Conservation (phyloP, 2,797 vertebrate genomes). For the Anguilla anguilla region DNA sequence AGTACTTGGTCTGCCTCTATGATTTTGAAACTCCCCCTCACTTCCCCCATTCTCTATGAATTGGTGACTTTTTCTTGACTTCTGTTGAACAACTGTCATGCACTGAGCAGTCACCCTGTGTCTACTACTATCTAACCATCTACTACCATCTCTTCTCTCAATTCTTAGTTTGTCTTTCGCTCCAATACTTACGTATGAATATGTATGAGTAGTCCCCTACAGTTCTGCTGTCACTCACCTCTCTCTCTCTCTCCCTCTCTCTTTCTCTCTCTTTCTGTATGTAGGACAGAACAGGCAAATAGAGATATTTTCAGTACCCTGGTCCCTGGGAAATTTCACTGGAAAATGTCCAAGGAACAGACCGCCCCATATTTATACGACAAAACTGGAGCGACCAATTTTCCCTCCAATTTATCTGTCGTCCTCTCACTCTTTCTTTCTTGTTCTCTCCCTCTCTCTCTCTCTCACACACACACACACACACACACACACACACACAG, state of each 20-base stretch:
- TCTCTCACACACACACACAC: constrained; percentile 50
- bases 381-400: constrained; percentile 79
- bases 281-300: constrained; percentile 78
- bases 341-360: constrained; percentile 83
- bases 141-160: constrained; percentile 22
- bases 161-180: neutral
- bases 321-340: constrained; percentile 82
- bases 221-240: constrained; percentile 13
- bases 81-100: neutral
- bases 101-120: neutral
- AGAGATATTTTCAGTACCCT: constrained; percentile 82
- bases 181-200: neutral
- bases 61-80: neutral
- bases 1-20: neutral
- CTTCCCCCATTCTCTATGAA: neutral
- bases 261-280: constrained; percentile 62
- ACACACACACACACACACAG: neutral
- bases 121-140: constrained; percentile 22
- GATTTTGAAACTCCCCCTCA: neutral
- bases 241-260: constrained; percentile 36
- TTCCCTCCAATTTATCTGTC: constrained; percentile 65
- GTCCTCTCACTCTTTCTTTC: constrained; percentile 38
- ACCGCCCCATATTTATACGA: constrained; percentile 81
- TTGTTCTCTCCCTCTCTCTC: constrained; percentile 28
- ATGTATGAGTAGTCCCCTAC: neutral